Evolutionary conservation across 1,140 invertebrate species (phyloP), one percentile per base, ranked within the genome.

Genomic region (Leguminivora glycinivorella): DNA sequence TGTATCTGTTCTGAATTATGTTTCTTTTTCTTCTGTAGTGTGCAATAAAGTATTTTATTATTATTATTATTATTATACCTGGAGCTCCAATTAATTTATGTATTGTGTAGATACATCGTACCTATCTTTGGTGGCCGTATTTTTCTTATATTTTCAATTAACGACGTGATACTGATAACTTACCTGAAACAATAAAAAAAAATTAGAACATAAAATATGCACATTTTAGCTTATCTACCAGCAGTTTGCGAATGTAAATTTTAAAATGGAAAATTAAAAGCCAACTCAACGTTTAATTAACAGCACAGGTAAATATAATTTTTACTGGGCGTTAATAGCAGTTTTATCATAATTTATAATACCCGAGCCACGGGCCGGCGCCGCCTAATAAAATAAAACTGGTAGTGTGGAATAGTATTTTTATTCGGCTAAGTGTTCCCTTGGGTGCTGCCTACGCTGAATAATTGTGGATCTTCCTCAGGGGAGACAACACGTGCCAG

Each of bases 401-500:
- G 40, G 4, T 4, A n/a, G 10, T 12, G 34, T 12, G 0, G 14
- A 43, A 43, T 43, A 43, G 40, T 17, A 17, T 43, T 38, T 38
- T 38, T n/a, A 43, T 43, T 43, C 40, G n/a, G 40, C n/a, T 43
- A 43, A 43, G 40, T 43, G 40, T 43, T 17, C 40, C 40, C n/a
- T 17, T 17, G 40, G 4, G 40, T 14, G 40, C 4, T 12, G 40
- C 4, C n/a, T 43, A 14, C 2, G n/a, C 40, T 43, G 40, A 43
- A 17, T 43, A 14, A 17, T 43, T 43, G 40, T 17, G 14, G 5
- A 43, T 6, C 40, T 14, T 2, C n/a, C 40, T 43, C 40, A 17
- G n/a, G 40, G 40, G 40, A 43, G 12, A 12, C 5, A 12, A 12
- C 34, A 14, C 34, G 10, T 31, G 31, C 31, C 6, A 6, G 7